Conservation (phyloP, 2,797 vertebrate species). For the Anguilla marmorata region DNA sequence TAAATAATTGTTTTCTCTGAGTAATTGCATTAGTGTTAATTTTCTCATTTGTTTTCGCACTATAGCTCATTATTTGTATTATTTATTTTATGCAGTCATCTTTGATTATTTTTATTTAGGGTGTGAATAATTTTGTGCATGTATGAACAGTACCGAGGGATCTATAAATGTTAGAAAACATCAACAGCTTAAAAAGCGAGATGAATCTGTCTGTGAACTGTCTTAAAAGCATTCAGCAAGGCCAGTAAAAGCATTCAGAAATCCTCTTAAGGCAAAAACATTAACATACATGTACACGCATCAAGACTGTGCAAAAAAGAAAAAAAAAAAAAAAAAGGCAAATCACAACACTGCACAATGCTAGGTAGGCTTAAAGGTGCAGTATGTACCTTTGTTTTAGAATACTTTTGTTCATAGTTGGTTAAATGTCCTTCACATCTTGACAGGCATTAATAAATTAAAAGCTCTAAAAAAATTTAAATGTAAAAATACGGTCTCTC, state of each 20-base stretch:
- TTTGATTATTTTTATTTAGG: neutral
- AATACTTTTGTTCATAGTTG: too few relatives aligned
- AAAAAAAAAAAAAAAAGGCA: neutral
- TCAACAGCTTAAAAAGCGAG: neutral
- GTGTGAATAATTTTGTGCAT: neutral
- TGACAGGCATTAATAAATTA: too few relatives aligned
- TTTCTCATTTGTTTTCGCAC: too few relatives aligned
- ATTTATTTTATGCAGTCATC: neutral
- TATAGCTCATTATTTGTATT: neutral
- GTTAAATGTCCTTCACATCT: too few relatives aligned
- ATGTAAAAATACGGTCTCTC: too few relatives aligned
- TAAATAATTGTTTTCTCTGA: too few relatives aligned
- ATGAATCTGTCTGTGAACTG: neutral
- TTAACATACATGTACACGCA: conserved; percentile 21
- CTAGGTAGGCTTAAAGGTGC: neutral
- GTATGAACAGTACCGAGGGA: neutral
- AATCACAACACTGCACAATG: conserved; percentile 2
- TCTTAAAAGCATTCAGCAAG: neutral
- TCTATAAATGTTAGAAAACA: neutral
- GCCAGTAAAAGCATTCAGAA: neutral
- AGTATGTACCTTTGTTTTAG: too few relatives aligned
- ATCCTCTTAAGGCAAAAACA: neutral
- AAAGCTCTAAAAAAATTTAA: too few relatives aligned
- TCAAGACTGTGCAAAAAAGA: neutral
- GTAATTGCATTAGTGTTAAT: too few relatives aligned